phyloP scores from a whole-genome alignment of 1,140 invertebrate species.

The Archivesica marissinica region DNA sequence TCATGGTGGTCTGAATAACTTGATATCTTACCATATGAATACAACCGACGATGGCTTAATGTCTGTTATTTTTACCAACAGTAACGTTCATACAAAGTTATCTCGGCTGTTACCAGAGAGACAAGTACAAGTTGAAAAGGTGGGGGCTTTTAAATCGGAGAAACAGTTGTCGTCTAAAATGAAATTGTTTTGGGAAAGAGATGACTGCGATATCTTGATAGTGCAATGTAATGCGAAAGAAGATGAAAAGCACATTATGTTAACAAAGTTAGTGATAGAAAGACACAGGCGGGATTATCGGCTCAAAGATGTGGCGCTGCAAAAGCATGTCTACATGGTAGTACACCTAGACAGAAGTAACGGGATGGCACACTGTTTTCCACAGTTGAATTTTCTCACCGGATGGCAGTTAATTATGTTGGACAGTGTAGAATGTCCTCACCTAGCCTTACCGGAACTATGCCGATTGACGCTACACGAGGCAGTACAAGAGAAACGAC shows the following conservation, averaged over 20 bases:
- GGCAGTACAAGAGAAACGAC: constrained; percentile 58
- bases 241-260: constrained; percentile 65
- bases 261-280: constrained; percentile 67
- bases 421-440: constrained; percentile 62
- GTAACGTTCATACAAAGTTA: constrained; percentile 59
- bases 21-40: not conserved
- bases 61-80: constrained; percentile 62
- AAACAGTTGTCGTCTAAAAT: constrained; percentile 66
- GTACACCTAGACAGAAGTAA: constrained; percentile 60
- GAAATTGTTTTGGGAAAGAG: constrained; percentile 62
- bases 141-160: constrained; percentile 71
- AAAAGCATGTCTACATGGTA: constrained; percentile 66
- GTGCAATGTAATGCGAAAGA: constrained; percentile 64
- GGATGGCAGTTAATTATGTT: constrained; percentile 67
- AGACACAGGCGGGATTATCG: constrained; percentile 31
- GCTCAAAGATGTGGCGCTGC: not conserved
- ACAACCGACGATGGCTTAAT: not conserved
- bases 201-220: constrained; percentile 51
- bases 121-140: constrained; percentile 56
- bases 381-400: constrained; percentile 68
- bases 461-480: constrained; percentile 30
- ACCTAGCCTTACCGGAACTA: constrained; percentile 32
- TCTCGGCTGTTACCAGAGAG: not conserved
- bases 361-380: not conserved
- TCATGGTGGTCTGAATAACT: constrained; percentile 62